Evolutionary conservation across 1,140 invertebrate genomes (phyloP), one percentile per base, ranked within the genome.

Genomic region (Bilobella aurantiaca): DNA sequence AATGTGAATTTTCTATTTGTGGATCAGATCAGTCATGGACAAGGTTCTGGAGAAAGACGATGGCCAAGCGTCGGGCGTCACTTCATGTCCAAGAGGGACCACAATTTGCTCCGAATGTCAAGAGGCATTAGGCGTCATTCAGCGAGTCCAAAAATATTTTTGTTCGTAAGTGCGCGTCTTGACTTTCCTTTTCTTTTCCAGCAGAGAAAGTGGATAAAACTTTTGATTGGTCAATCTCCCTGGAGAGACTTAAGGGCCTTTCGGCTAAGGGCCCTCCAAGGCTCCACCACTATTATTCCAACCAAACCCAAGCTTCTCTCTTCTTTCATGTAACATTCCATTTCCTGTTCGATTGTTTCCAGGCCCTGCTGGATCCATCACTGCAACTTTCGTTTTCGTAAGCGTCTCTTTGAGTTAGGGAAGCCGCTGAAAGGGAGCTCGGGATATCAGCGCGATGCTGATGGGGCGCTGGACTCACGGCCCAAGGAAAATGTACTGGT

Each of bases 301-400:
- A 8, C 37, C n/a, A n/a, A 8, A 12, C n/a, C 8, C 8, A 42
- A 12, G n/a, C 12, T 53, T 53, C 21, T 30, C 32, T 49, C n/a
- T 8, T 47, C 28, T 53, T 12, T 65, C 8, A 5, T 29, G 27
- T 46, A 42, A 5, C 8, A 16, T 58, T 65, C 37, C n/a, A 58
- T 67, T 37, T 46, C n/a, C 30, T 28, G 12, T 42, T 60, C 28
- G 31, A 42, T 34, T 8, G 18, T 37, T 62, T 12, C 25, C 21
- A 71, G 69, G 2, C 27, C 47, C 18, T 71, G 69, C 28, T 71
- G 67, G 67, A 69, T 69, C n/a, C 42, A 67, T 56, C 58, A 64
- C 32, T 71, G 67, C 28, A 59, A 65, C 3, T 67, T 69, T 23
- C 62, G 60, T 16, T 69, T 71, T 34, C 67, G 70, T 1, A 71